These are phyloP conservation scores for Dolomedes plantarius DNA, from an alignment of 2,888 invertebrate species.

Conservation along the genomic window DNA sequence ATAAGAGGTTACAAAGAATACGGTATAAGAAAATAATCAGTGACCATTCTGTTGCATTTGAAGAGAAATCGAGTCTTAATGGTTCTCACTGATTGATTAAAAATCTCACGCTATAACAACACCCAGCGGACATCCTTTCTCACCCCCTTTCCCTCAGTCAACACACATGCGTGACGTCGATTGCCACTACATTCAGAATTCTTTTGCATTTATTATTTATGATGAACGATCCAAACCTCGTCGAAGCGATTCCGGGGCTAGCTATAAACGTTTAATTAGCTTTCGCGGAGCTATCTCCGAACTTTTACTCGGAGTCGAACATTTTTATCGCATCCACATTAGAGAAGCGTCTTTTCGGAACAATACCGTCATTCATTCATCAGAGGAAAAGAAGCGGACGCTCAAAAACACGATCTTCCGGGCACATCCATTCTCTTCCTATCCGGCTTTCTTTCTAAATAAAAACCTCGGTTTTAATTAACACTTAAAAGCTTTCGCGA, in stretches of 20 bases:
- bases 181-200: not conserved
- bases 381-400: not conserved
- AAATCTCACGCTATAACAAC: too few species aligned
- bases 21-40: too few species aligned
- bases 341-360: not conserved
- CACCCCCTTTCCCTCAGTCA: too few species aligned
- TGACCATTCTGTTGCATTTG: too few species aligned
- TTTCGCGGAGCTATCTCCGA: not conserved
- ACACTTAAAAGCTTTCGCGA: not conserved
- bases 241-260: too few species aligned
- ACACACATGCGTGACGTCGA: not conserved
- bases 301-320: not conserved
- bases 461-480: not conserved
- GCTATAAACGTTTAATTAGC: not conserved
- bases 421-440: not conserved
- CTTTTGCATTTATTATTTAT: not conserved
- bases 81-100: too few species aligned
- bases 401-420: not conserved
- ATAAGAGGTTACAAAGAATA: too few species aligned
- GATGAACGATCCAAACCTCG: not conserved
- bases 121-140: too few species aligned
- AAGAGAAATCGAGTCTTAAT: too few species aligned
- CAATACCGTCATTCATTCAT: not conserved
- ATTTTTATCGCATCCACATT: not conserved
- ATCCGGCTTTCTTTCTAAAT: not conserved